A percentile compares a stretch with the other conserved stretches of the same genome.
Evolutionary conservation across 2,888 invertebrate genomes (phyloP).

Genomic region (Eurois occulta): DNA sequence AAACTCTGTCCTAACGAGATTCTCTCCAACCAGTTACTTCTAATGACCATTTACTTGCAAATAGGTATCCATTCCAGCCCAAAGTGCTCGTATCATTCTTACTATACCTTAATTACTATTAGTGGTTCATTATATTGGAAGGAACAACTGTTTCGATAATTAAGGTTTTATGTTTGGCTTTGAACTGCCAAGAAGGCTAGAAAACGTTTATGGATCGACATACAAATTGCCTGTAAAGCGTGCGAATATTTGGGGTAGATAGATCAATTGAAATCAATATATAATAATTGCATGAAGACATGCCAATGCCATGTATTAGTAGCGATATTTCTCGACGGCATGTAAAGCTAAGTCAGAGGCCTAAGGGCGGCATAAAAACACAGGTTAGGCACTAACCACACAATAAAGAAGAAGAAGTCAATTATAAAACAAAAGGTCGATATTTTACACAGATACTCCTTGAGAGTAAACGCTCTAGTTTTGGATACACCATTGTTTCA

Average conservation of each 20-base stretch:
- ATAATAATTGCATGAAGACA: background rate
- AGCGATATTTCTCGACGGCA: too few relatives aligned
- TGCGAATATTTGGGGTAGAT: background rate
- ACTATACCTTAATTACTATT: slow-evolving; percentile 36
- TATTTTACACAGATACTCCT: background rate
- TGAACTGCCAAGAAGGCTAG: background rate
- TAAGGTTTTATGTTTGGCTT: slow-evolving; percentile 1
- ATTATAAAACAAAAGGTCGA: background rate
- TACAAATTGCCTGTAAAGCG: background rate
- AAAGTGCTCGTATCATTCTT: slow-evolving; percentile 33
- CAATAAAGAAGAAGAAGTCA: too few relatives aligned
- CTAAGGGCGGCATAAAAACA: too few relatives aligned
- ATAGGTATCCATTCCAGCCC: slow-evolving; percentile 17
- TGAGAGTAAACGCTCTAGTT: background rate
- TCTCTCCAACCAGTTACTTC: slow-evolving; percentile 1
- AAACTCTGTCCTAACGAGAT: slow-evolving; percentile 19
- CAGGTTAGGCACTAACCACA: too few relatives aligned
- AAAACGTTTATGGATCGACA: background rate
- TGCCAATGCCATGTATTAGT: too few relatives aligned
- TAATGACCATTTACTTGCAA: slow-evolving; percentile 33
- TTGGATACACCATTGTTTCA: background rate
- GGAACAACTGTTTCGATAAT: slow-evolving; percentile 16
- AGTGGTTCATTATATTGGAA: slow-evolving; percentile 1
- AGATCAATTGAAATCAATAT: background rate
- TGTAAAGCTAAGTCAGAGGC: too few relatives aligned